Conservation (phyloP, 35 echinoderm and acorn worm genomes). For the Patiria miniata region DNA sequence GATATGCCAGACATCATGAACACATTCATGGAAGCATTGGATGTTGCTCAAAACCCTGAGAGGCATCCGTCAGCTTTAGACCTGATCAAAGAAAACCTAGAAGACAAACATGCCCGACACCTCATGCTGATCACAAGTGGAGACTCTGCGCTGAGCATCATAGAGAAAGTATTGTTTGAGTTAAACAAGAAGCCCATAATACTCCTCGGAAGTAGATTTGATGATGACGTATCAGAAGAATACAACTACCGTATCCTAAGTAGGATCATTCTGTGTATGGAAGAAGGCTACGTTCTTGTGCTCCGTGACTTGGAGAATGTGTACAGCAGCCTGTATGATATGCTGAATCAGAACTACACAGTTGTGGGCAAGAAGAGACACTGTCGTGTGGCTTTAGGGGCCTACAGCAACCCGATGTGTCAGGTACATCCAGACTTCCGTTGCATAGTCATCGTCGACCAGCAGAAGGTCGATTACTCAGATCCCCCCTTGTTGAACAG, state of each 20-base stretch:
- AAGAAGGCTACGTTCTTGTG: constrained; percentile 33
- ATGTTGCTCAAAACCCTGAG: not conserved
- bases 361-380: constrained; percentile 36
- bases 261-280: constrained; percentile 54
- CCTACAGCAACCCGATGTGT: constrained; percentile 52
- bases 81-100: constrained; percentile 37
- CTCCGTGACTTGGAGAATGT: constrained; percentile 45
- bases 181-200: constrained; percentile 12
- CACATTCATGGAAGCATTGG: constrained; percentile 31
- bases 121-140: constrained; percentile 55
- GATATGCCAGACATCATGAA: constrained; percentile 44
- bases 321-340: constrained; percentile 51
- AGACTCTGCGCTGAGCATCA: constrained; percentile 42
- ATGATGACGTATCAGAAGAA: constrained; percentile 51
- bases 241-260: constrained; percentile 37
- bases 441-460: constrained; percentile 42
- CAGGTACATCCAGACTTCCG: constrained; percentile 38
- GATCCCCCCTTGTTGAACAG: constrained; percentile 45
- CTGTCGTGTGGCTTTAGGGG: constrained; percentile 34
- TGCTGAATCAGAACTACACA: constrained; percentile 53
- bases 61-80: constrained; percentile 17
- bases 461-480: constrained; percentile 52
- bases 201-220: constrained; percentile 48
- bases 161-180: constrained; percentile 23
- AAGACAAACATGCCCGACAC: constrained; percentile 41